These are phyloP conservation scores for Dolichopus griseipennis DNA, from an alignment of 2,888 invertebrate genomes.

Conservation along the genomic window DNA sequence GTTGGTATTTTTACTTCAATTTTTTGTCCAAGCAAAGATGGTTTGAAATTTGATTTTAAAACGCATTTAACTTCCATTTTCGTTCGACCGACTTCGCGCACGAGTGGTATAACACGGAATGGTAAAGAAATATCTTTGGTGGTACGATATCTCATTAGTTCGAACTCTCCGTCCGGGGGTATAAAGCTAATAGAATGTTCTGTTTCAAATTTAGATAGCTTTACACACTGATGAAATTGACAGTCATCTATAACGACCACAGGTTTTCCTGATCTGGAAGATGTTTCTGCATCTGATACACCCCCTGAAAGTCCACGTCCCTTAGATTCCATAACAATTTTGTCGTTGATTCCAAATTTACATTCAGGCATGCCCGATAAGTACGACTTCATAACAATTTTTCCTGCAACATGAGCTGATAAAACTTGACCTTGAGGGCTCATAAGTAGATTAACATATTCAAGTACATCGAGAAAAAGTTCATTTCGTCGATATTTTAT, in stretches of 20 bases:
- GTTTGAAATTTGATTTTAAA: constrained; percentile 97
- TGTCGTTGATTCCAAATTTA: constrained; percentile 99
- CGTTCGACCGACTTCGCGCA: constrained; percentile 94
- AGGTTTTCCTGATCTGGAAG: constrained; percentile 87
- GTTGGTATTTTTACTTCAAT: constrained; percentile 99
- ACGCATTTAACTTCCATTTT: constrained; percentile 99
- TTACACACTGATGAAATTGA: constrained; percentile 99
- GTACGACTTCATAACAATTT: constrained; percentile 99
- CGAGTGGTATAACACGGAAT: constrained; percentile 97
- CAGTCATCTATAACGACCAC: constrained; percentile 99
- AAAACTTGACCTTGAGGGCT: constrained; percentile 98
- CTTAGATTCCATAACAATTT: constrained; percentile 95
- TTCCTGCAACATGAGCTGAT: constrained; percentile 98
- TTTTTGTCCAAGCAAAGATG: constrained; percentile 94
- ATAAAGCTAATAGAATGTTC: constrained; percentile 99
- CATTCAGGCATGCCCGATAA: constrained; percentile 99
- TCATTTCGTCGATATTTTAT: constrained; percentile 99
- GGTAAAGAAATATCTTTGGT: constrained; percentile 99
- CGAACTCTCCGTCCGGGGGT: constrained; percentile 99
- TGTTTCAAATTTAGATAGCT: constrained; percentile 98
- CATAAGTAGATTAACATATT: constrained; percentile 98
- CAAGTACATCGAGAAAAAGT: constrained; percentile 94
- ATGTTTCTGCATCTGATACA: constrained; percentile 60
- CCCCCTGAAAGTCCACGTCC: constrained; percentile 67
- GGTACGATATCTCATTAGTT: constrained; percentile 99